Conservation (phyloP, 1,140 invertebrate genomes). For the Drosophila kikkawai region DNA sequence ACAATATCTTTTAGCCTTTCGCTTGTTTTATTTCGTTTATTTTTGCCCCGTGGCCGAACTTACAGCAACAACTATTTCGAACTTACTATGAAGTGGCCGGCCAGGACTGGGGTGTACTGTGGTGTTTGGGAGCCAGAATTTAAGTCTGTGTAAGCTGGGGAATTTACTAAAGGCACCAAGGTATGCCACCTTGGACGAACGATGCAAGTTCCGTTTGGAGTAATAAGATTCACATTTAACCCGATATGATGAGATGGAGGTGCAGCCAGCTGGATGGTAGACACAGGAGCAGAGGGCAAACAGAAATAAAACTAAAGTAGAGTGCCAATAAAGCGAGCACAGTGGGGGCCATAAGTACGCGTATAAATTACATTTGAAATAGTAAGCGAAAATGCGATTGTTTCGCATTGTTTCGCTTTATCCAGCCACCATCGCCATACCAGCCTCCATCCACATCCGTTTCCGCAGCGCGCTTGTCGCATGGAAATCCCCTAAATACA, state of each 20-base stretch:
- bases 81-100: conserved; percentile 36
- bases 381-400: conserved; percentile 76
- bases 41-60: conserved; percentile 23
- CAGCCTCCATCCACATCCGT: conserved; percentile 25
- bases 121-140: conserved; percentile 6
- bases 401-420: conserved; percentile 58
- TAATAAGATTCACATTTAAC: conserved; percentile 64
- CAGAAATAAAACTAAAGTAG: conserved; percentile 68
- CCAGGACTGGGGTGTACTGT: not conserved
- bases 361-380: conserved; percentile 75
- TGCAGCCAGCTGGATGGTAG: conserved; percentile 46
- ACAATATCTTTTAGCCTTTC: conserved; percentile 32
- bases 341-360: conserved; percentile 26
- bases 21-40: conserved; percentile 38
- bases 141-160: conserved; percentile 12
- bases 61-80: conserved; percentile 37
- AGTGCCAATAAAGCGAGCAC: conserved; percentile 68
- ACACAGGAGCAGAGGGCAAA: conserved; percentile 24
- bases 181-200: conserved; percentile 1
- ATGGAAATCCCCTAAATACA: conserved; percentile 81
- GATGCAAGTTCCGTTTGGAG: conserved; percentile 29
- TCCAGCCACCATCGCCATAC: conserved; percentile 2
- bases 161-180: conserved; percentile 1
- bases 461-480: conserved; percentile 44
- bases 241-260: conserved; percentile 65